Evolutionary conservation across 2,888 invertebrate species (phyloP).

Genomic region (Nysson spinosus): DNA sequence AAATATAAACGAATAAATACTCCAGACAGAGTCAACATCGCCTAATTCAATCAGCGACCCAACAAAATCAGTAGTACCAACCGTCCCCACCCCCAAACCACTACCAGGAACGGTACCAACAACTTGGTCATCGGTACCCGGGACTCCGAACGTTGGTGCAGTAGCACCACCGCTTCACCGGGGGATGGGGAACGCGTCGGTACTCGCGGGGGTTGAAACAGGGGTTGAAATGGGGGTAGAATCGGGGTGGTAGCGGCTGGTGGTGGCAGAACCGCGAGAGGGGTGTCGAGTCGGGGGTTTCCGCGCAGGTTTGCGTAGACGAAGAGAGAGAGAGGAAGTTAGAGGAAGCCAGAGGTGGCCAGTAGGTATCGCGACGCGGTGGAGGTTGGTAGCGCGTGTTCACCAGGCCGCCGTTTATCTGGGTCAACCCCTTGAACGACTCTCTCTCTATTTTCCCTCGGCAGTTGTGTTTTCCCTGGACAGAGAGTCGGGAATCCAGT

Average conservation of each 20-base stretch:
- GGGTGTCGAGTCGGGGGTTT: too few species aligned
- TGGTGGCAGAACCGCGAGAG: constrained; percentile 45
- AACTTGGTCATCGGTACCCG: too few species aligned
- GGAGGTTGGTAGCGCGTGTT: constrained; percentile 63
- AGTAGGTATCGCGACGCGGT: constrained; percentile 61
- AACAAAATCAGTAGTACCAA: too few species aligned
- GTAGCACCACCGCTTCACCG: too few species aligned
- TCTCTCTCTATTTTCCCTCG: constrained; percentile 53
- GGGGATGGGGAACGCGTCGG: too few species aligned
- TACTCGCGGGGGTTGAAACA: too few species aligned
- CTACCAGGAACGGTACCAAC: too few species aligned
- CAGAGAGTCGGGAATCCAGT: constrained; percentile 40
- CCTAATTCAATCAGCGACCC: too few species aligned
- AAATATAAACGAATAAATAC: too few species aligned
- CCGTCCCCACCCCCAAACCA: too few species aligned
- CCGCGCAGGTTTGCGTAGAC: constrained; percentile 24
- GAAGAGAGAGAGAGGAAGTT: constrained; percentile 2
- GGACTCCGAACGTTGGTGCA: too few species aligned
- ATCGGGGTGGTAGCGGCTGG: constrained; percentile 11
- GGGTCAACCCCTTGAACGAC: constrained; percentile 63
- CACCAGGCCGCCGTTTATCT: constrained; percentile 58
- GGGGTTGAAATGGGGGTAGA: neutral
- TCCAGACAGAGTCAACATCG: too few species aligned
- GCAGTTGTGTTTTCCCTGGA: constrained; percentile 20
- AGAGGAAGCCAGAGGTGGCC: constrained; percentile 23